Evolutionary conservation across 2,113 vertebrate genomes (phyloP).

Genomic region (Nymphicus hollandicus): DNA sequence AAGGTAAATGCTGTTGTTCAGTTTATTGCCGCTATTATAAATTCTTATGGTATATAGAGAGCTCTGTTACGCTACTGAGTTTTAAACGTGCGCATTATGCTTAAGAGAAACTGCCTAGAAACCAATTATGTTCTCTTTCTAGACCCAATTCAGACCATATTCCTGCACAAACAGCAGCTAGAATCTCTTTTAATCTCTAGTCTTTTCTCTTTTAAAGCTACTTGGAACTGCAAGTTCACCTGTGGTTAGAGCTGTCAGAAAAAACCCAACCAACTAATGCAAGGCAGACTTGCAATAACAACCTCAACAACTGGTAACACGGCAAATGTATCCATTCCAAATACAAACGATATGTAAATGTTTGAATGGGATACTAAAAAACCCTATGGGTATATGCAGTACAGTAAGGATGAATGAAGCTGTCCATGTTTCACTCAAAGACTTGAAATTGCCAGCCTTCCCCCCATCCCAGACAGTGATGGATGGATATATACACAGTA

Average conservation of each 20-base stretch:
- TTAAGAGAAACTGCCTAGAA: background rate
- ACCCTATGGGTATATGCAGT: background rate
- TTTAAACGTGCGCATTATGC: background rate
- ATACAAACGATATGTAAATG: background rate
- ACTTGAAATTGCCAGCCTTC: background rate
- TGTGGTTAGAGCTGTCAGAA: background rate
- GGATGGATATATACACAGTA: background rate
- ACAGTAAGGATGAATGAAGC: background rate
- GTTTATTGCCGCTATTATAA: background rate
- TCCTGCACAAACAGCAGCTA: background rate
- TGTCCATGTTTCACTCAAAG: background rate
- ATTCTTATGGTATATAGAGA: background rate
- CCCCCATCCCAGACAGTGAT: background rate
- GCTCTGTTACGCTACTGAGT: background rate
- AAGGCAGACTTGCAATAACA: background rate
- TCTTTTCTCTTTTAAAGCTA: background rate
- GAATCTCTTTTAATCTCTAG: background rate
- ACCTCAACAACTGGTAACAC: background rate
- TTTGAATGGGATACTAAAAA: background rate
- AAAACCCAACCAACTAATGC: background rate
- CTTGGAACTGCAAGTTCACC: background rate
- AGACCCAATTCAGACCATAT: background rate
- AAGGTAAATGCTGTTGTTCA: background rate
- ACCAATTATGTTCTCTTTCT: background rate
- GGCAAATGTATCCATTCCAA: background rate